Percentiles rank a stretch among this genome's conserved stretches.
phyloP scores from a whole-genome alignment of 1,140 invertebrate genomes.

The Cydia amplana region DNA sequence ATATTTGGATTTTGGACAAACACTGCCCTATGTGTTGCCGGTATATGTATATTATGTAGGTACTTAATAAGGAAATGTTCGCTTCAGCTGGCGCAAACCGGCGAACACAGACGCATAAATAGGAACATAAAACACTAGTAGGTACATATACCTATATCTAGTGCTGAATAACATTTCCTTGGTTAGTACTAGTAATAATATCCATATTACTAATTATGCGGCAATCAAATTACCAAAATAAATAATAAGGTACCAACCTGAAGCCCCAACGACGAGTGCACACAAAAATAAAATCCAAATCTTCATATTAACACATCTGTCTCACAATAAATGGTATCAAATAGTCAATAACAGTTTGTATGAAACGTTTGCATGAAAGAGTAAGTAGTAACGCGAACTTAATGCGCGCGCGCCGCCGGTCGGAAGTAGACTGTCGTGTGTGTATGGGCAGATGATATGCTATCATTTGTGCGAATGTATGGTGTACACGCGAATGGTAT shows the following conservation, averaged over 20 bases:
- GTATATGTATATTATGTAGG: background rate
- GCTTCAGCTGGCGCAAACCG: background rate
- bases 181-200: background rate
- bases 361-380: background rate
- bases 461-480: slow-evolving; percentile 23
- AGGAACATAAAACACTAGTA: background rate
- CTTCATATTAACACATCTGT: slow-evolving; percentile 18
- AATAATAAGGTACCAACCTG: slow-evolving; percentile 5
- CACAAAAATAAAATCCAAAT: slow-evolving; percentile 31
- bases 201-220: no score
- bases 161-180: background rate
- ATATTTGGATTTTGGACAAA: no score
- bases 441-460: slow-evolving; percentile 20
- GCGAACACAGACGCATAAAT: background rate
- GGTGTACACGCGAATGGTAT: background rate
- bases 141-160: background rate
- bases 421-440: slow-evolving; percentile 27
- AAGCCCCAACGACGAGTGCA: slow-evolving; percentile 13
- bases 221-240: background rate
- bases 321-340: slow-evolving; percentile 19
- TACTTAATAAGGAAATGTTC: no score
- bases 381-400: background rate
- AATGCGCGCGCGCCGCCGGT: slow-evolving; percentile 4
- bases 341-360: background rate
- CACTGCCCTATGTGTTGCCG: no score